Percentiles rank a stretch among this genome's conserved stretches.
Evolutionary conservation across 2,113 vertebrate genomes (phyloP).

Genomic region (Ovibos moschatus): DNA sequence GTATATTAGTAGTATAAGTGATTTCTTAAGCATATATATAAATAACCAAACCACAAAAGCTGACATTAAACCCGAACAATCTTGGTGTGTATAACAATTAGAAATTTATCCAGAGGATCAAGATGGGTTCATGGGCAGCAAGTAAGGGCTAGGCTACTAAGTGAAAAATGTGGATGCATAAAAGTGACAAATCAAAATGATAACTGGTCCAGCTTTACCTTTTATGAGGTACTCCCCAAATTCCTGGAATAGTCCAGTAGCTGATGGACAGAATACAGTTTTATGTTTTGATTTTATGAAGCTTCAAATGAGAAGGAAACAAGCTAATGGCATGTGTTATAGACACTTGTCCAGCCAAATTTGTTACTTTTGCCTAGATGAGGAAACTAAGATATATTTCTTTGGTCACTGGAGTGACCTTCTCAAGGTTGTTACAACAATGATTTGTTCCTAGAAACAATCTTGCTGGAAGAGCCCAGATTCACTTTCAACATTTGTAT

Average conservation of each 20-base stretch:
- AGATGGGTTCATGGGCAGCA: not conserved
- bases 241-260: not conserved
- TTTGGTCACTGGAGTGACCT: not conserved
- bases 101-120: conserved; percentile 46
- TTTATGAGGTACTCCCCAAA: not conserved
- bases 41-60: conserved; percentile 12
- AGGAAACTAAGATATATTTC: not conserved
- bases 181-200: not conserved
- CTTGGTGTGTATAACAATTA: conserved; percentile 9
- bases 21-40: conserved; percentile 1
- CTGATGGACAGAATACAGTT: not conserved
- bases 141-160: not conserved
- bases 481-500: not conserved
- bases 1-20: conserved; percentile 13
- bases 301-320: not conserved
- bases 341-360: not conserved
- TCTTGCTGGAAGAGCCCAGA: not conserved
- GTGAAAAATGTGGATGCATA: not conserved
- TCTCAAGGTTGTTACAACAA: not conserved
- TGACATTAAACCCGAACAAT: not conserved
- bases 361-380: not conserved
- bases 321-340: not conserved
- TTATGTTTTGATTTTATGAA: conserved; percentile 17
- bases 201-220: not conserved
- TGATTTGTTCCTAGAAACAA: not conserved